phyloP scores from a whole-genome alignment of 92 coral and sea anemone genomes.

The Desmophyllum pertusum region DNA sequence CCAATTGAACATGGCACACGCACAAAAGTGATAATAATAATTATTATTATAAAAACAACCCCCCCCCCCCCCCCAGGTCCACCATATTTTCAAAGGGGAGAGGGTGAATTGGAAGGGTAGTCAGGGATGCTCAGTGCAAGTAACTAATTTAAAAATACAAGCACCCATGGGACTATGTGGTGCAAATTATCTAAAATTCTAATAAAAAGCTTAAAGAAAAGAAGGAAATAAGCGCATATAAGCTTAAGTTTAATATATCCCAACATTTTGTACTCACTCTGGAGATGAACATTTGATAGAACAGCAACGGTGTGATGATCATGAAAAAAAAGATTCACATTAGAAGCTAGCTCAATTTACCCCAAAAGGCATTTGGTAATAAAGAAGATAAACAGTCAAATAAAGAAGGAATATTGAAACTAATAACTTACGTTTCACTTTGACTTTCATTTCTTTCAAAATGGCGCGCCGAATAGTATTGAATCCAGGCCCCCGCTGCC shows the following conservation, averaged over 20 bases:
- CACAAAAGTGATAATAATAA: too few relatives aligned
- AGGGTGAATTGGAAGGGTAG: neutral
- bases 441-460: constrained; percentile 63
- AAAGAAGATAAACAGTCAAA: neutral
- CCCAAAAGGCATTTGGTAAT: neutral
- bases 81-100: neutral
- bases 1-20: too few relatives aligned
- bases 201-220: neutral
- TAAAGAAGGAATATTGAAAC: neutral
- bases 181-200: neutral
- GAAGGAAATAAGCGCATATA: too few relatives aligned
- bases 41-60: too few relatives aligned
- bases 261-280: constrained; percentile 33
- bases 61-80: neutral
- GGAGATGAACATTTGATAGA: neutral
- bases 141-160: neutral
- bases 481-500: constrained; percentile 4
- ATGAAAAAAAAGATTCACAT: neutral
- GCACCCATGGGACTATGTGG: neutral
- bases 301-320: neutral
- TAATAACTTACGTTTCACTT: constrained; percentile 61
- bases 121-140: neutral
- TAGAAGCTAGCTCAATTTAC: neutral
- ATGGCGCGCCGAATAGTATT: constrained; percentile 37
- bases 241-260: too few relatives aligned